Conservation (phyloP, 2,888 invertebrate species). For the Rhorus exstirpatorius region DNA sequence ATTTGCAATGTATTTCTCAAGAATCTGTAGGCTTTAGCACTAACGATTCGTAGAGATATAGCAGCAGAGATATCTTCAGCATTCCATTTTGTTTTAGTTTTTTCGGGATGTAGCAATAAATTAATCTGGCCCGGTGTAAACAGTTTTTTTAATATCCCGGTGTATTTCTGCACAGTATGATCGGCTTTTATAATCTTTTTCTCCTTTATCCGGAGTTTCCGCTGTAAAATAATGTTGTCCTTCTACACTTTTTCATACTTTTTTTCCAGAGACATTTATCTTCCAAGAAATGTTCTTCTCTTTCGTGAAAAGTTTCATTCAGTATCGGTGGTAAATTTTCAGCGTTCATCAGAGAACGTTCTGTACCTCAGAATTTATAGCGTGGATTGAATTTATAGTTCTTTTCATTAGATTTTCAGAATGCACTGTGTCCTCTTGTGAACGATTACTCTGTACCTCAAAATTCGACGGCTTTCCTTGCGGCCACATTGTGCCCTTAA, state of each 20-base stretch:
- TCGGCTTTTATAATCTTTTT: background rate
- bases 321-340: too few species aligned
- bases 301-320: background rate
- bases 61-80: background rate
- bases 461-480: too few species aligned
- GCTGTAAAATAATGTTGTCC: background rate
- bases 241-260: background rate
- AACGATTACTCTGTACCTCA: too few species aligned
- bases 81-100: background rate
- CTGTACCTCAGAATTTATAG: too few species aligned
- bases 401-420: too few species aligned
- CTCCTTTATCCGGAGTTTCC: too few species aligned
- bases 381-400: too few species aligned
- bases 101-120: background rate
- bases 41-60: background rate
- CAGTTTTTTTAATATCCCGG: background rate
- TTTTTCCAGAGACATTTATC: background rate
- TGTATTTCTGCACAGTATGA: background rate
- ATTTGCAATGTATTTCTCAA: constrained; percentile 17
- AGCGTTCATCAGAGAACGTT: too few species aligned
- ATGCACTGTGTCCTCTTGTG: too few species aligned
- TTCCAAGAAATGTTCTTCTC: background rate
- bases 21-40: constrained; percentile 31
- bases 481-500: too few species aligned
- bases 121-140: background rate